Evolutionary conservation across 2,113 vertebrate genomes (phyloP).

Genomic region (Uropsilus gracilis): DNA sequence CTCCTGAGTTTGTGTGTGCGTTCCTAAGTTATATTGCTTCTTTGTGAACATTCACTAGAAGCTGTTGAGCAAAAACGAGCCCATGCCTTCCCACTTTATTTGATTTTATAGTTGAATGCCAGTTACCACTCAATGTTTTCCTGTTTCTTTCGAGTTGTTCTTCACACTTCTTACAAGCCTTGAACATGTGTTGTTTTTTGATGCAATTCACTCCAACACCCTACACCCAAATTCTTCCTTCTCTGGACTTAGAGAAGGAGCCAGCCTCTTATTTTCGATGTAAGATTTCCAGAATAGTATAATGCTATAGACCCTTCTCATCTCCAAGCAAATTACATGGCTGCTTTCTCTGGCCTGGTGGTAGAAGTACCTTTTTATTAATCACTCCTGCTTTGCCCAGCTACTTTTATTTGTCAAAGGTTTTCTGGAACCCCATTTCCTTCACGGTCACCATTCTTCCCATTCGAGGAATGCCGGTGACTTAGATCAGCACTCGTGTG

Average conservation of each 20-base stretch:
- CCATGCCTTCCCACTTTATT: not conserved
- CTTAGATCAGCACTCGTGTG: rapidly evolving
- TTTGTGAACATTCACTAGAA: constrained; percentile 38
- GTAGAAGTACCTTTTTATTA: not conserved
- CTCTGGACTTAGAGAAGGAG: not conserved
- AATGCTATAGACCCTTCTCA: not conserved
- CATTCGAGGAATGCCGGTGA: not conserved
- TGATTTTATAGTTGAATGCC: not conserved
- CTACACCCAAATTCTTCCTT: not conserved
- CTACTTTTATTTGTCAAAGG: not conserved
- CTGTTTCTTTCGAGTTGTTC: not conserved
- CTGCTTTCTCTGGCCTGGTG: not conserved
- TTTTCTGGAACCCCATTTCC: not conserved
- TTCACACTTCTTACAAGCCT: not conserved
- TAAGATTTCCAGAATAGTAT: not conserved
- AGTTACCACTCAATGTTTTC: not conserved
- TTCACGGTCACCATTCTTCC: not conserved
- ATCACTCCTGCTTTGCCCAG: not conserved
- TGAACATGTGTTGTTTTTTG: not conserved
- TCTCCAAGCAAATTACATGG: not conserved
- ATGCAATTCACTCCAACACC: not conserved
- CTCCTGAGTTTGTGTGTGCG: not conserved
- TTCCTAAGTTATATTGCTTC: constrained; percentile 12
- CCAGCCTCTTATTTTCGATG: not conserved
- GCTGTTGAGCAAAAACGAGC: not conserved